Evolutionary conservation across 2,113 vertebrate species (phyloP).

Genomic region (Hemibagrus wyckioides): DNA sequence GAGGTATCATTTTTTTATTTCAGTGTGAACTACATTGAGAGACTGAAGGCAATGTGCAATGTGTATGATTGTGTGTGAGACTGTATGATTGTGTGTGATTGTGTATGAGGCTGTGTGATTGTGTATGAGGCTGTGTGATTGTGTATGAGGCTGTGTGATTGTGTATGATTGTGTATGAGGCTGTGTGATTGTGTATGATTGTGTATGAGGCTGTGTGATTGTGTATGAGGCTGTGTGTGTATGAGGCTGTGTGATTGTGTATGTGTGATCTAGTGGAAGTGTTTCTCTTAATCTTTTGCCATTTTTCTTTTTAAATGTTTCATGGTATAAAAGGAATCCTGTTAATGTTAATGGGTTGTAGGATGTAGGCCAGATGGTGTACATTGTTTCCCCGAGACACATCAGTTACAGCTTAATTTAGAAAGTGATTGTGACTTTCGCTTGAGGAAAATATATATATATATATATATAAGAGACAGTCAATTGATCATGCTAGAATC

Average conservation of each 20-base stretch:
- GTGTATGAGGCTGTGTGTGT: too few relatives aligned
- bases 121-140: neutral
- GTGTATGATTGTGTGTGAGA: neutral
- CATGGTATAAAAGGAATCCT: conserved; percentile 35
- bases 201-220: too few relatives aligned
- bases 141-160: neutral
- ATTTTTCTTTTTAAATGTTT: conserved; percentile 8
- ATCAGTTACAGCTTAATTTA: conserved; percentile 52
- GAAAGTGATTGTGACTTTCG: conserved; percentile 57
- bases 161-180: neutral
- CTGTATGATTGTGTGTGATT: neutral
- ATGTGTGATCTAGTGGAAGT: neutral
- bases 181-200: neutral
- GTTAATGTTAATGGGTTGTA: conserved; percentile 44
- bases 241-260: neutral
- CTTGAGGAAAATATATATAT: conserved; percentile 54
- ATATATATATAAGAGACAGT: conserved; percentile 54
- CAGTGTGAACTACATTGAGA: conserved; percentile 27
- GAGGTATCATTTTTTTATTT: conserved; percentile 34
- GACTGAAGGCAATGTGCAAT: conserved; percentile 39
- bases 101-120: too few relatives aligned
- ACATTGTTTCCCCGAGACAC: conserved; percentile 30
- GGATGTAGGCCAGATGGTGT: conserved; percentile 31
- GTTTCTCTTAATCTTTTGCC: conserved; percentile 44
- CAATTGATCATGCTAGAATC: conserved; percentile 64